These are phyloP conservation scores for Odontothrips loti DNA, from an alignment of 2,888 invertebrate genomes.

Conservation along the genomic window DNA sequence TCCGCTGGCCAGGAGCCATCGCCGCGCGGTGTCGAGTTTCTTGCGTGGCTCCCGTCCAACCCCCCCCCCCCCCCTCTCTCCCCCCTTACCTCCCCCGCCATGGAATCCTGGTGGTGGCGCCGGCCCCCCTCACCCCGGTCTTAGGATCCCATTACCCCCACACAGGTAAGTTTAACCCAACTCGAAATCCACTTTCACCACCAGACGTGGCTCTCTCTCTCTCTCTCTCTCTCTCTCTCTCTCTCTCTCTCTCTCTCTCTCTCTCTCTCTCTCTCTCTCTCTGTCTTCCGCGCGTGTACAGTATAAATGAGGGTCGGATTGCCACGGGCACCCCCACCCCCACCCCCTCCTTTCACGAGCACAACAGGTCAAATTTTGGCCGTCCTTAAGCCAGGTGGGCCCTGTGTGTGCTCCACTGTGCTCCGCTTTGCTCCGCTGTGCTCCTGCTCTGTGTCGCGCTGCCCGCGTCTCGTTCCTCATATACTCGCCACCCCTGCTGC, in stretches of 20 bases:
- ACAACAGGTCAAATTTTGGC: neutral
- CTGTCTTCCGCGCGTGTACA: neutral
- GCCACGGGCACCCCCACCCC: neutral
- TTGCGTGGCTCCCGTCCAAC: constrained; percentile 12
- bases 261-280: neutral
- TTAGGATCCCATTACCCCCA: neutral
- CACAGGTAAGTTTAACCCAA: constrained; percentile 11
- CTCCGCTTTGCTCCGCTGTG: too few species aligned
- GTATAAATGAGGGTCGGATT: neutral
- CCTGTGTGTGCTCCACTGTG: too few species aligned
- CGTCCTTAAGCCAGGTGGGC: neutral
- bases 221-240: too few species aligned
- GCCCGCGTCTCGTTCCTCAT: too few species aligned
- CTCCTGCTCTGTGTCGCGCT: too few species aligned
- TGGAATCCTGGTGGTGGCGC: too few species aligned
- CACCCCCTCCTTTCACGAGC: too few species aligned
- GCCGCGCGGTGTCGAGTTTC: constrained; percentile 10
- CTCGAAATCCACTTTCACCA: constrained; percentile 6
- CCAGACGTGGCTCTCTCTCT: neutral
- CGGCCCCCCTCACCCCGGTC: neutral
- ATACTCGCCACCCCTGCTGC: too few species aligned
- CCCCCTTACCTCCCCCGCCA: neutral
- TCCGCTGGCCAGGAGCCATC: constrained; percentile 16
- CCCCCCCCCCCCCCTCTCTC: neutral
- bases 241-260: neutral